These are phyloP conservation scores for Fragum sueziense DNA, from an alignment of 2,888 invertebrate genomes.

Conservation along the genomic window DNA sequence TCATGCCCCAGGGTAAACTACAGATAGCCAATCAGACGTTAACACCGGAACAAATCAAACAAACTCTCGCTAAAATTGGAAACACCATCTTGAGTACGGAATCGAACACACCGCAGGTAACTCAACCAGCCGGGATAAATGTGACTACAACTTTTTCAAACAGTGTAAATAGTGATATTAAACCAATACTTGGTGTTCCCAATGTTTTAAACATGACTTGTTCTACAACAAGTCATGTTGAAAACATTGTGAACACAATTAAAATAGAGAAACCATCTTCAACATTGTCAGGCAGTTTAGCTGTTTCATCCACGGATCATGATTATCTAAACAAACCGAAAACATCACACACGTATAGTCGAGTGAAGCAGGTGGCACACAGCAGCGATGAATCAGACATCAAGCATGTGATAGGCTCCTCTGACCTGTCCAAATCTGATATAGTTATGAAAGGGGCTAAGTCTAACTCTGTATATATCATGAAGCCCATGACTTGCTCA, in stretches of 20 bases:
- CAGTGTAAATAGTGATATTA: neutral
- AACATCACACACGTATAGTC: neutral
- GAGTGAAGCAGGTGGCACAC: neutral
- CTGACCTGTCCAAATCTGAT: constrained; percentile 10
- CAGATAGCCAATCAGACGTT: constrained; percentile 66
- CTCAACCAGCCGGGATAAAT: neutral
- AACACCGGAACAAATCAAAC: constrained; percentile 58
- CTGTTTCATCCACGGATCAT: neutral
- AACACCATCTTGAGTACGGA: neutral
- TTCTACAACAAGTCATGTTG: neutral
- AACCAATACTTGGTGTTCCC: neutral
- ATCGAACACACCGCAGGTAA: neutral
- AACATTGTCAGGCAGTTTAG: neutral
- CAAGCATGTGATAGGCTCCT: neutral
- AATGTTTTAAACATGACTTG: neutral
- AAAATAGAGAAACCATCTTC: neutral
- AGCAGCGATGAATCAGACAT: neutral
- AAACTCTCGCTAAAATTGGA: constrained; percentile 55
- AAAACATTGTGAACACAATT: neutral
- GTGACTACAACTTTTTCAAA: too few relatives aligned
- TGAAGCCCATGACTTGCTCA: constrained; percentile 50
- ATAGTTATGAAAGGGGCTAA: constrained; percentile 5
- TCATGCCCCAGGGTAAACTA: constrained; percentile 65
- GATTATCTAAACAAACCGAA: constrained; percentile 3
- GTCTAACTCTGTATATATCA: constrained; percentile 22